Evolutionary conservation across 1,140 invertebrate species (phyloP).

Genomic region (Eriocheir sinensis): DNA sequence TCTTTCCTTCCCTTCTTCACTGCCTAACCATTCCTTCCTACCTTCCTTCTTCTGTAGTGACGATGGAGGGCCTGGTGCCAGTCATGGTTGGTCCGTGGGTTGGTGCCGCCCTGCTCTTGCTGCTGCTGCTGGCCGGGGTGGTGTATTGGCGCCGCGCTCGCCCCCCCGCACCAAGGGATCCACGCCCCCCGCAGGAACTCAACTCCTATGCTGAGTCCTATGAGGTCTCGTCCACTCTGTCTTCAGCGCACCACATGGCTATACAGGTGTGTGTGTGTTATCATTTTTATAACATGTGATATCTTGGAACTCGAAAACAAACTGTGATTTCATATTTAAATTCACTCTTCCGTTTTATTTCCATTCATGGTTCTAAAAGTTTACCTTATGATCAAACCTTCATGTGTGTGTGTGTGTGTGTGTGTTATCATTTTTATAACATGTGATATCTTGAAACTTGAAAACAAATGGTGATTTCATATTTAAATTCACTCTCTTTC

Average conservation of each 20-base stretch:
- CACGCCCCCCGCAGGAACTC: slow-evolving; percentile 60
- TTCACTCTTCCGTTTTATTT: slow-evolving; percentile 30
- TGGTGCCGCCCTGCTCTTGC: slow-evolving; percentile 66
- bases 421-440: background rate
- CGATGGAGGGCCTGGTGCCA: slow-evolving; percentile 60
- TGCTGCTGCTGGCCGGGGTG: slow-evolving; percentile 56
- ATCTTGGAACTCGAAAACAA: background rate
- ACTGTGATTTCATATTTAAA: background rate
- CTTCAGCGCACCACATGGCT: slow-evolving; percentile 78
- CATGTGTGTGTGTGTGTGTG: background rate
- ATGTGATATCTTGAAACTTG: background rate
- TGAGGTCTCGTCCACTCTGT: slow-evolving; percentile 77
- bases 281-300: background rate
- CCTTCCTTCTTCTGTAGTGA: background rate
- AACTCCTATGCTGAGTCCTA: slow-evolving; percentile 78
- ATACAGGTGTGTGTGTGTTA: slow-evolving; percentile 72
- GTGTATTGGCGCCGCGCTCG: slow-evolving; percentile 57
- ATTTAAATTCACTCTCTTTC: background rate
- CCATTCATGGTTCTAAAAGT: background rate
- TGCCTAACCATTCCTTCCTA: no score
- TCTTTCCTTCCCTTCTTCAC: no score
- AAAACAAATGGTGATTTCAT: background rate
- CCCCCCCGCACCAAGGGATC: background rate
- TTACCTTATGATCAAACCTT: background rate
- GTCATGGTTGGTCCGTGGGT: slow-evolving; percentile 76